phyloP scores from a whole-genome alignment of 2,888 invertebrate genomes.

The Tromatobia lineatoria region DNA sequence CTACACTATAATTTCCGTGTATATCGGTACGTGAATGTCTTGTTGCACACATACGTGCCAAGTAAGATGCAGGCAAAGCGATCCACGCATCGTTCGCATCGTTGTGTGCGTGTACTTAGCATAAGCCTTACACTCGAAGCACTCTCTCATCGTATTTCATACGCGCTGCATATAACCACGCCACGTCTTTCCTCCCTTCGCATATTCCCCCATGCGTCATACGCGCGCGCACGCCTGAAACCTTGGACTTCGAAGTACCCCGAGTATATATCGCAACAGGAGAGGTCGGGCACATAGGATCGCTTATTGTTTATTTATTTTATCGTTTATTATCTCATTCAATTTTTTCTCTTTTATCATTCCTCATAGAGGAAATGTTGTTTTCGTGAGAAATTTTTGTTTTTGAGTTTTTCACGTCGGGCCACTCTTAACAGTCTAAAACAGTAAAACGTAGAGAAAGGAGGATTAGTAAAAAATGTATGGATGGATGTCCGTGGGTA shows the following conservation, averaged over 20 bases:
- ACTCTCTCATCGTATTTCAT: conserved; percentile 84
- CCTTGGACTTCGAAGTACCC: conserved; percentile 34
- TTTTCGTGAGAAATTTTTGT: too few relatives aligned
- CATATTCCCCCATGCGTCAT: conserved; percentile 54
- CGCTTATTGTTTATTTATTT: background rate
- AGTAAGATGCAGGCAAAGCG: conserved; percentile 63
- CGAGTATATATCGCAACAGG: conserved; percentile 21
- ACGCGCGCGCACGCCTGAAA: conserved; percentile 29
- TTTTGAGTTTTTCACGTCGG: too few relatives aligned
- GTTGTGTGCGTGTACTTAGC: conserved; percentile 82
- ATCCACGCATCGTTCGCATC: conserved; percentile 61
- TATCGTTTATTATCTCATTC: background rate
- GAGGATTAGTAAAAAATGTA: too few relatives aligned
- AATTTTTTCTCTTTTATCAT: background rate
- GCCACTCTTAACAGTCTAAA: too few relatives aligned
- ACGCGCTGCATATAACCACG: conserved; percentile 66
- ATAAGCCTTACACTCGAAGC: conserved; percentile 84
- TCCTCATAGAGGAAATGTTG: background rate
- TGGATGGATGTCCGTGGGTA: too few relatives aligned
- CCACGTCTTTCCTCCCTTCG: conserved; percentile 55
- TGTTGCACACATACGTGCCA: background rate
- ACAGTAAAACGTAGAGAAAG: too few relatives aligned
- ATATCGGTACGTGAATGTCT: background rate
- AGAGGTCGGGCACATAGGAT: background rate
- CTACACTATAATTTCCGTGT: conserved; percentile 17